A percentile compares a stretch with the other conserved stretches of the same genome.
phyloP scores from a whole-genome alignment of 2,797 vertebrate genomes.

The Simalia tracyae region DNA sequence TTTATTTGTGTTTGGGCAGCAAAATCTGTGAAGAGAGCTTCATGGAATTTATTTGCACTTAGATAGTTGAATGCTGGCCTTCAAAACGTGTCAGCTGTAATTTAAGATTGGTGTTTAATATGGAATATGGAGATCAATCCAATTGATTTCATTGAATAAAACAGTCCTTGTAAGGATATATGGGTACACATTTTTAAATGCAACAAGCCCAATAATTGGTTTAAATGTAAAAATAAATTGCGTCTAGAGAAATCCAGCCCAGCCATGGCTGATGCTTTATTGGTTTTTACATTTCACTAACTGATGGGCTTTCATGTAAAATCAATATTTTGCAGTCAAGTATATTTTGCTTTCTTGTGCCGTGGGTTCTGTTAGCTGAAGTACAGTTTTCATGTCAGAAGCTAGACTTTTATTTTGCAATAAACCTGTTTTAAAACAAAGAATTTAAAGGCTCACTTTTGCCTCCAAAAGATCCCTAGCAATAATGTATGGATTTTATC shows the following conservation, averaged over 20 bases:
- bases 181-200: constrained; percentile 66
- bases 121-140: constrained; percentile 68
- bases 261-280: constrained; percentile 68
- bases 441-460: constrained; percentile 60
- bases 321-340: constrained; percentile 72
- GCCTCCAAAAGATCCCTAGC: constrained; percentile 57
- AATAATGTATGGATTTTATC: constrained; percentile 70
- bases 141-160: constrained; percentile 73
- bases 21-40: constrained; percentile 56
- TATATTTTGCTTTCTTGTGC: constrained; percentile 68
- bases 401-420: constrained; percentile 60
- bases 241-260: constrained; percentile 68
- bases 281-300: constrained; percentile 74
- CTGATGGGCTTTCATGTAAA: constrained; percentile 75
- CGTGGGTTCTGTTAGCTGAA: constrained; percentile 56
- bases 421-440: constrained; percentile 60
- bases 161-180: constrained; percentile 71
- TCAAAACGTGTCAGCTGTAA: constrained; percentile 71
- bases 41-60: constrained; percentile 61
- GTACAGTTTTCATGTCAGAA: constrained; percentile 55
- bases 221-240: constrained; percentile 77
- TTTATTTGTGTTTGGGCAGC: constrained; percentile 63
- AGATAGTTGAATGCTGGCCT: constrained; percentile 51
- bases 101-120: constrained; percentile 70
- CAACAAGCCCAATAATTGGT: constrained; percentile 72